Conservation (phyloP, 2,888 invertebrate genomes). For the Philereme transversata region DNA sequence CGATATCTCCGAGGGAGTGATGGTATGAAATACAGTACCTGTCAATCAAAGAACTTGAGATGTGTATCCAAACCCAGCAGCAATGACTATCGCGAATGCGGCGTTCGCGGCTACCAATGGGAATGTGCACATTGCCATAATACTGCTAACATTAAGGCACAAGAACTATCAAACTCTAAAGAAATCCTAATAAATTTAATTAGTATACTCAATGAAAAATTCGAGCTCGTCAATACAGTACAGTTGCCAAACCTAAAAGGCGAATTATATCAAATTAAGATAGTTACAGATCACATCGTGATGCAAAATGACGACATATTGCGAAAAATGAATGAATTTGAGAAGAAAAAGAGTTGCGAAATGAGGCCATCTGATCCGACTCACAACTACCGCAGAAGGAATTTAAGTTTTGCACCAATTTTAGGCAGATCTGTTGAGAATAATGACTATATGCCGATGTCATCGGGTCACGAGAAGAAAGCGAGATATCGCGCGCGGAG, state of each 20-base stretch:
- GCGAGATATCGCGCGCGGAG: conserved; percentile 51
- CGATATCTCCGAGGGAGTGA: conserved; percentile 51
- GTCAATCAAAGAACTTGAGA: conserved; percentile 50
- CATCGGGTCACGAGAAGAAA: conserved; percentile 46
- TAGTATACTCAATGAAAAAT: conserved; percentile 57
- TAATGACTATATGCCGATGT: conserved; percentile 39
- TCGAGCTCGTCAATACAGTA: conserved; percentile 68
- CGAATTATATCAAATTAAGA: conserved; percentile 60
- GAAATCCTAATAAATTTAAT: conserved; percentile 49
- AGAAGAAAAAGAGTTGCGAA: conserved; percentile 41
- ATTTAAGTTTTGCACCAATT: conserved; percentile 43
- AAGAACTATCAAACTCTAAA: conserved; percentile 36
- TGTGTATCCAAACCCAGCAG: conserved; percentile 41
- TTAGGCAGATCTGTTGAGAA: conserved; percentile 33
- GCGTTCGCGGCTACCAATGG: conserved; percentile 61
- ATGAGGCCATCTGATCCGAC: conserved; percentile 25
- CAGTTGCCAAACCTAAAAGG: conserved; percentile 66
- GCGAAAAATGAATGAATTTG: conserved; percentile 52
- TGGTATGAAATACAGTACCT: conserved; percentile 52
- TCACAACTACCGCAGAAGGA: conserved; percentile 48
- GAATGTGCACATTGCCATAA: conserved; percentile 61
- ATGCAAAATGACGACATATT: conserved; percentile 65
- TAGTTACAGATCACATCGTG: conserved; percentile 53
- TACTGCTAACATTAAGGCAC: conserved; percentile 36
- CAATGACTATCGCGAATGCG: conserved; percentile 47